phyloP scores from a whole-genome alignment of 2,113 vertebrate genomes.

The Centropus unirufus region DNA sequence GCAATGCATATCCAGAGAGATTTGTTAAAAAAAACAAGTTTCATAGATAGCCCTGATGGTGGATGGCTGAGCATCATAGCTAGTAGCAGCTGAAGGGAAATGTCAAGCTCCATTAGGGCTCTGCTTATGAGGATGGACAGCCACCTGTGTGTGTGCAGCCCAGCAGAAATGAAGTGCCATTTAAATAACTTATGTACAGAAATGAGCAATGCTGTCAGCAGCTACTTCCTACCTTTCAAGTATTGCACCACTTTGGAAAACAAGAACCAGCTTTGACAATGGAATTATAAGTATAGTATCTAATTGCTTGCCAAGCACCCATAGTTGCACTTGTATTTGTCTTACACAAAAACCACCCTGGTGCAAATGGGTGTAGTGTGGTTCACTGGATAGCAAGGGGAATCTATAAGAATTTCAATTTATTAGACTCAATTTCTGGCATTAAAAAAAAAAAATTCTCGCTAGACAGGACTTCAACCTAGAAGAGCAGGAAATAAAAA shows the following conservation, averaged over 20 bases:
- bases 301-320: not conserved
- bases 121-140: conserved; percentile 32
- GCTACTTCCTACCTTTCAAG: not conserved
- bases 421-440: not conserved
- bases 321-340: not conserved
- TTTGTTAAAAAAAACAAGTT: conserved; percentile 19
- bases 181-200: conserved; percentile 8
- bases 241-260: not conserved
- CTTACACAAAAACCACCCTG: not conserved
- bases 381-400: not conserved
- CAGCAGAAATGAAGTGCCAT: conserved; percentile 12
- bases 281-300: not conserved
- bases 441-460: not conserved
- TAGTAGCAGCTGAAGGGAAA: conserved; percentile 12
- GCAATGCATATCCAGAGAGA: not conserved
- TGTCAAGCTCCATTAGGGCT: not conserved
- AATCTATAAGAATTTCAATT: not conserved
- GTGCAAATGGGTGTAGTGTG: not conserved
- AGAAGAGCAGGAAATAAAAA: not conserved
- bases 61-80: not conserved
- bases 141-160: conserved; percentile 9
- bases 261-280: not conserved
- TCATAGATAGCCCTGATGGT: not conserved
- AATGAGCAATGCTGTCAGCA: not conserved
- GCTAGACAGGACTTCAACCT: not conserved